Conservation (phyloP, 2,113 vertebrate species). For the Nothobranchius kuhntae region DNA sequence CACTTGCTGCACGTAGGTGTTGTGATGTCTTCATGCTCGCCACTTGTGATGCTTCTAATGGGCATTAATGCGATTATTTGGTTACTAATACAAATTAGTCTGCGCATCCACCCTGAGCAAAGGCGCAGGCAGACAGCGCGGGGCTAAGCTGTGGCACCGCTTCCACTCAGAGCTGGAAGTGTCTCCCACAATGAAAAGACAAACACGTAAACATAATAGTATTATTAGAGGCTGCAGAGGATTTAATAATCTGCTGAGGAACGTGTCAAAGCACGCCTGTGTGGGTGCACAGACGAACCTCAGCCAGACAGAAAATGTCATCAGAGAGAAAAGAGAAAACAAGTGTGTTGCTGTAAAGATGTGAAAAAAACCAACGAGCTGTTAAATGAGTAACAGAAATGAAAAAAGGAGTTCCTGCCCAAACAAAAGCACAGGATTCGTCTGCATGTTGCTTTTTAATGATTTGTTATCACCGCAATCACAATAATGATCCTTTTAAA, state of each 20-base stretch:
- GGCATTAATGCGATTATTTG: constrained; percentile 83
- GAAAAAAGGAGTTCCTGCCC: constrained; percentile 1
- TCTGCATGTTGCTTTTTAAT: neutral
- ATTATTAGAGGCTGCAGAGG: constrained; percentile 65
- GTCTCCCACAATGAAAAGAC: constrained; percentile 38
- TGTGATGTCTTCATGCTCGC: constrained; percentile 76
- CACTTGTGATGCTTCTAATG: constrained; percentile 76
- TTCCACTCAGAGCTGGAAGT: constrained; percentile 56
- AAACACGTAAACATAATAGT: constrained; percentile 54
- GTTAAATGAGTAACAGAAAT: constrained; percentile 22
- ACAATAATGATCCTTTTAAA: no score
- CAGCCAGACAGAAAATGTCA: constrained; percentile 33
- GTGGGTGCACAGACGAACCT: constrained; percentile 36
- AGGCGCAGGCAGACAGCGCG: constrained; percentile 41
- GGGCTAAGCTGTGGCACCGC: constrained; percentile 60
- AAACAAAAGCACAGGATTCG: neutral
- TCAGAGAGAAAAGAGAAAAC: constrained; percentile 8
- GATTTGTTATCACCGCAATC: no score
- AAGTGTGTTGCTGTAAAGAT: constrained; percentile 14
- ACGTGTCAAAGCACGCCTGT: constrained; percentile 52
- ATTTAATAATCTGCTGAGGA: constrained; percentile 64
- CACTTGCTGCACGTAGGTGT: constrained; percentile 73
- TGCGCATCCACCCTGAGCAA: constrained; percentile 63
- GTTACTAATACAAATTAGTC: constrained; percentile 80
- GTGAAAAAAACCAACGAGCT: constrained; percentile 7